Conservation (phyloP, 2,888 invertebrate genomes). For the Escarpia spicata region DNA sequence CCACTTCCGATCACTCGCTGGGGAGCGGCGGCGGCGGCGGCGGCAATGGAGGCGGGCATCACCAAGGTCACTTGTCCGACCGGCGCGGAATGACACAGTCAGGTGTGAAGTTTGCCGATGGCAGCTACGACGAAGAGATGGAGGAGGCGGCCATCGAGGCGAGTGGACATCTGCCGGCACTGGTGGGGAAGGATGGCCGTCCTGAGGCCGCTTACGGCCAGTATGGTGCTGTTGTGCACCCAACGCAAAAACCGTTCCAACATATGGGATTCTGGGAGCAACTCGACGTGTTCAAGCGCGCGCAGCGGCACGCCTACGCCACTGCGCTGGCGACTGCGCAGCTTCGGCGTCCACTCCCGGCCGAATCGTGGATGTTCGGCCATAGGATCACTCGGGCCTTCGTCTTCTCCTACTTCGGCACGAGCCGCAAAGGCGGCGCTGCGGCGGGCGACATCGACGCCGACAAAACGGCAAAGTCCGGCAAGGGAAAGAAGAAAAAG, state of each 20-base stretch:
- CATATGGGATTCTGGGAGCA: conserved; percentile 24
- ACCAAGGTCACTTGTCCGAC: not conserved
- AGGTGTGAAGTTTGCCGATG: not conserved
- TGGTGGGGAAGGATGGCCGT: not conserved
- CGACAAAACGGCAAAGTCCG: not conserved
- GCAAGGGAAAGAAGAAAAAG: conserved; percentile 10
- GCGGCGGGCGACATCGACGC: not conserved
- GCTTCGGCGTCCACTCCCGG: conserved; percentile 17
- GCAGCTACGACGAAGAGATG: not conserved
- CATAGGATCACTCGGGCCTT: conserved; percentile 18
- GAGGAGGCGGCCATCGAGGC: not conserved
- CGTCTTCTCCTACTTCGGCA: conserved; percentile 26
- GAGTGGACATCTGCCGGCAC: not conserved
- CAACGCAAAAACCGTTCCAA: not conserved
- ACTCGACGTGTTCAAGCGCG: conserved; percentile 23
- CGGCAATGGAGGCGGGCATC: not conserved
- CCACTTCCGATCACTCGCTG: not conserved
- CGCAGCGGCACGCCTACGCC: conserved; percentile 23
- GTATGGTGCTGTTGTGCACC: not conserved
- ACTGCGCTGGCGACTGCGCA: conserved; percentile 22
- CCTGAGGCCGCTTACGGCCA: not conserved
- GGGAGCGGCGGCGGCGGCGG: not conserved
- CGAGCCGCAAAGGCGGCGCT: not conserved
- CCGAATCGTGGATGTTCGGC: conserved; percentile 24
- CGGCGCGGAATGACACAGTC: not conserved